Evolutionary conservation across 2,797 vertebrate genomes (phyloP), one percentile per base, ranked within the genome.

Genomic region (Microhierax caerulescens): DNA sequence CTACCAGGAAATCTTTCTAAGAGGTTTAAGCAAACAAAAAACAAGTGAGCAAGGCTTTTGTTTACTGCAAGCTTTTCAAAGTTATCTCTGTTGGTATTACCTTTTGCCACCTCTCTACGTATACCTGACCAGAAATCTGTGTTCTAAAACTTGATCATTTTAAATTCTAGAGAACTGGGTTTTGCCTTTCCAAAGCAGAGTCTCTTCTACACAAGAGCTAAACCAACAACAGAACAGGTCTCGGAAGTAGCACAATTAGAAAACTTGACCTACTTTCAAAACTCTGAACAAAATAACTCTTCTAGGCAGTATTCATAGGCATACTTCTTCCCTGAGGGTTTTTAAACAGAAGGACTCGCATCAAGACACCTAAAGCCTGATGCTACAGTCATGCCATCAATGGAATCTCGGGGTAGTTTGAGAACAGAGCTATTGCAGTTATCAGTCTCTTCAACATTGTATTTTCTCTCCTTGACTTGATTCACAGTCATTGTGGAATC

Each of bases 11-110:
- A 2, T 13, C 56, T 43, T 50, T 65, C 32, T 69, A 34, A 43
- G 8, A 25, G 65, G 6, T 59, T 81, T 28, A 53, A 85, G 57
- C 32, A 53, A 45, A 51, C 32, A 53, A 45, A 51, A 57, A 60
- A 65, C 36, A 11, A 0, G 3, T 15, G 9, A 79, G 43, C 0
- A 0, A 56, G 9, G 5, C 7, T 77, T 73, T 36, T 48, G 20
- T 48, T 90, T 56, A 76, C 23, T 54, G 8, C 10, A 64, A 39
- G 12, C 72, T 86, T 78, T 59, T 50, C n/a, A 18, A 28, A 34
- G 18, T 68, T 37, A 41, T 3, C 13, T 18, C 32, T 28, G 3
- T 5, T 54, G 14, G 2, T 57, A 79, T 54, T 65, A 74, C 14
- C 25, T 73, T 87, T 75, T 64, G 12, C 23, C 24, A 65, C 24